Evolutionary conservation across 1,140 invertebrate species (phyloP), one percentile per base, ranked within the genome.

Genomic region (Drosophila nebulosa): DNA sequence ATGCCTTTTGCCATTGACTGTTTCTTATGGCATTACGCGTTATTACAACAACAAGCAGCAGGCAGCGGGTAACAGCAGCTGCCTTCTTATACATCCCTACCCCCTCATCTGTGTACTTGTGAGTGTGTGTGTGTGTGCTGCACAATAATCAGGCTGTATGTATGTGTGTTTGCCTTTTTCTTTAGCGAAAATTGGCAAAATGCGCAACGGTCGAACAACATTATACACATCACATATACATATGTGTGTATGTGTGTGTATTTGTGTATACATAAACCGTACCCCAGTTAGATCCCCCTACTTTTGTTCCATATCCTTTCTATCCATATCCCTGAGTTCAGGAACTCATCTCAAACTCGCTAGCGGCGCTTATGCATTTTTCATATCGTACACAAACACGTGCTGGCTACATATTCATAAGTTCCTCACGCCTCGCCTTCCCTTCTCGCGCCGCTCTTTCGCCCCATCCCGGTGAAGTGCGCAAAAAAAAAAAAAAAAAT

Each of bases 291-390:
- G 42, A 35, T n/a, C n/a, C 39, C 39, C 10, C 30, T 32, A 12
- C 9, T 10, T 10, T 32, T 9, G 10, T 12, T 3, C 2, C 30
- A 30, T 12, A 12, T 32, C 30, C 30, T 24, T 24, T 12, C 26
- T 42, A 64, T 10, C 5, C 6, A 46, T 18, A 57, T 66, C 50
- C 62, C 55, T 18, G 2, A 2, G 73, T 55, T 24, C 55, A 32
- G 24, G 18, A 53, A 18, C 22, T 22, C 61, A 50, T 56, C 32
- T 62, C 16, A 46, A 46, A 46, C 7, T 51, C 16, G 78, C 78
- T 59, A 42, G 77, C 69, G 78, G 71, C 74, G 83, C 83, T 83
- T 86, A 88, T 86, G 83, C 83, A 86, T 88, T 88, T 88, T 88
- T 88, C 83, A 88, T 88, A 76, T 69, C 65, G 30, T 55, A 71